Evolutionary conservation across 2,797 vertebrate genomes (phyloP).

Genomic region (Gallinago stenura): DNA sequence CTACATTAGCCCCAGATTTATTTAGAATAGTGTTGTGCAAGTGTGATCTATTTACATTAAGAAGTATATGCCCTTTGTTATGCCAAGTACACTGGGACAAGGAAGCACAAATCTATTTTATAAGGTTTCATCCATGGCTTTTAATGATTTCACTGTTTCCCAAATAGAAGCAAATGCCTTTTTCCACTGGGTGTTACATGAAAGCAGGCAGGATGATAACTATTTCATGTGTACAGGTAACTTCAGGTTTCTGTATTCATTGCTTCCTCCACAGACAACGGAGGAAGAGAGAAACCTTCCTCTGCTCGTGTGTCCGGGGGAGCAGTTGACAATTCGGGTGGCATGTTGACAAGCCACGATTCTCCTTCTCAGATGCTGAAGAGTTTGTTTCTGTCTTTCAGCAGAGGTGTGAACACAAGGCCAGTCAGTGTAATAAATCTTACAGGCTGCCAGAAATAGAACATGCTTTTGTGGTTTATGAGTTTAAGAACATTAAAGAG

Average conservation of each 20-base stretch:
- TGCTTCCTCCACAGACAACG: neutral
- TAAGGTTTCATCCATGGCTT: conserved; percentile 15
- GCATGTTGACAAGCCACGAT: neutral
- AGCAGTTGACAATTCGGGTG: neutral
- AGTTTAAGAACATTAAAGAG: conserved; percentile 25
- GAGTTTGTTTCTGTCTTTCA: conserved; percentile 55
- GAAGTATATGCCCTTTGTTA: conserved; percentile 19
- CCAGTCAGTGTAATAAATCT: conserved; percentile 29
- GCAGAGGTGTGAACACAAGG: conserved; percentile 14
- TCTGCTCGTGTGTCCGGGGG: neutral
- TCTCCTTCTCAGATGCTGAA: neutral
- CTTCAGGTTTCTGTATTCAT: neutral
- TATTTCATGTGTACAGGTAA: neutral
- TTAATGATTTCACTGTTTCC: conserved; percentile 8
- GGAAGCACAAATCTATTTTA: conserved; percentile 26
- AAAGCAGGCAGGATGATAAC: neutral
- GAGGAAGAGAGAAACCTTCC: neutral
- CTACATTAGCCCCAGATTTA: conserved; percentile 67
- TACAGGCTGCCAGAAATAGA: conserved; percentile 1
- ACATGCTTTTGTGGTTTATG: conserved; percentile 35
- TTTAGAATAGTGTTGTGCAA: conserved; percentile 48
- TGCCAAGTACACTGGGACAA: neutral
- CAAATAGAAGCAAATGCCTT: neutral
- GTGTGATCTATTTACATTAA: conserved; percentile 56
- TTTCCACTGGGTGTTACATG: neutral